Percentiles rank a stretch among this genome's conserved stretches.
phyloP scores from a whole-genome alignment of 2,797 vertebrate genomes.

The Ibycter americanus region DNA sequence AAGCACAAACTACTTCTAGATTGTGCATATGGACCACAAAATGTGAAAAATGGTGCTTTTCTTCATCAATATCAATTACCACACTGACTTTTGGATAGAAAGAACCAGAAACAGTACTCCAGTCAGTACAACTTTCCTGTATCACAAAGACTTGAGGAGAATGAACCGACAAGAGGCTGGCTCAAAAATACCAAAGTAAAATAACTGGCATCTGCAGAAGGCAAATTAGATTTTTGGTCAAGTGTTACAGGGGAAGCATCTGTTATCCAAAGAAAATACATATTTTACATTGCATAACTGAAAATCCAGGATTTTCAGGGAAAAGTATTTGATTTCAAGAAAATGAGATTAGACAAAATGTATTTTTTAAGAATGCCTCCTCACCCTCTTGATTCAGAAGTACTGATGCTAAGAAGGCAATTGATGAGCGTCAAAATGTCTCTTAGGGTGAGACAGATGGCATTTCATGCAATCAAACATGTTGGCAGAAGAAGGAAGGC shows the following conservation, averaged over 20 bases:
- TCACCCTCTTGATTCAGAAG: neutral
- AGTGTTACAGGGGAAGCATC: neutral
- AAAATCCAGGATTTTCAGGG: neutral
- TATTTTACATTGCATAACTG: neutral
- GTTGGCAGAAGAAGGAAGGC: neutral
- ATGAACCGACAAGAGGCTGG: neutral
- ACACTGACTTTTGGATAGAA: neutral
- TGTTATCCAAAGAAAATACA: neutral
- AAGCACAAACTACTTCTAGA: neutral
- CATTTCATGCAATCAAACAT: neutral
- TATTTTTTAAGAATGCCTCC: neutral
- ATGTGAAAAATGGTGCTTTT: neutral
- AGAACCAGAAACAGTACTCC: neutral
- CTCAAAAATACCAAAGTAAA: neutral
- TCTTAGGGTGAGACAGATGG: neutral
- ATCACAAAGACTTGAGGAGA: neutral
- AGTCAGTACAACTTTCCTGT: neutral
- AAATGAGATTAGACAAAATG: neutral
- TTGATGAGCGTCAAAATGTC: neutral
- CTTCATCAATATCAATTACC: neutral
- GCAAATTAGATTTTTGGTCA: neutral
- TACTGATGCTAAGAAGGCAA: neutral
- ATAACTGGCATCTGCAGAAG: neutral
- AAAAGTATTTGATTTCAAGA: neutral
- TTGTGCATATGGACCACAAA: neutral